Percentiles rank a stretch among this genome's conserved stretches.
Conservation (phyloP, 2,113 vertebrate genomes). For the Stegastes partitus region DNA sequence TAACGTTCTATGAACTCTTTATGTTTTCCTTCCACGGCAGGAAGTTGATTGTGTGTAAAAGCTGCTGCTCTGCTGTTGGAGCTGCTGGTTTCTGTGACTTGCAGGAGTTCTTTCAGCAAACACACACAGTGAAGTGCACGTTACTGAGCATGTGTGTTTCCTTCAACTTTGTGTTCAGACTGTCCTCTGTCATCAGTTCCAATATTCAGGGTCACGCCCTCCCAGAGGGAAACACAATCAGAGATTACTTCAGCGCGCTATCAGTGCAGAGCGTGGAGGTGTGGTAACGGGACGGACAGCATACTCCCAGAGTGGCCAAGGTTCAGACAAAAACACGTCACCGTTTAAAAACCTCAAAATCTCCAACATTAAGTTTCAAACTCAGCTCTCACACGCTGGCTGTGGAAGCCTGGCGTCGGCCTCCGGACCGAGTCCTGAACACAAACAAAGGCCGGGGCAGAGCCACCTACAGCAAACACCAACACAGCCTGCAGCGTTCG, state of each 20-base stretch:
- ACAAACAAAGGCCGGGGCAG: constrained; percentile 64
- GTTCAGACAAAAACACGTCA: constrained; percentile 58
- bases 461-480: constrained; percentile 71
- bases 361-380: neutral
- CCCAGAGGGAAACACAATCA: constrained; percentile 19
- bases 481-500: constrained; percentile 32
- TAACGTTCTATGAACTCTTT: neutral
- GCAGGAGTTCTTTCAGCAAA: constrained; percentile 1
- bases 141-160: constrained; percentile 22
- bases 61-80: neutral
- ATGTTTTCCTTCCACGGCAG: neutral
- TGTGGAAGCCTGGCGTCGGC: constrained; percentile 29
- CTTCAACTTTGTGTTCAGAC: constrained; percentile 33
- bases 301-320: constrained; percentile 49
- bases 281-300: constrained; percentile 35
- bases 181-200: constrained; percentile 42
- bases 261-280: constrained; percentile 55
- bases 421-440: constrained; percentile 30
- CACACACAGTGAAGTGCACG: constrained; percentile 21
- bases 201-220: constrained; percentile 50
- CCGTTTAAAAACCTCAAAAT: neutral
- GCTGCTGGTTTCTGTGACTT: constrained; percentile 3
- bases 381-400: constrained; percentile 38
- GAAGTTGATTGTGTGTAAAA: neutral
- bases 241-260: constrained; percentile 55